Conservation (phyloP, 2,113 vertebrate genomes). For the Leuciscus idus region DNA sequence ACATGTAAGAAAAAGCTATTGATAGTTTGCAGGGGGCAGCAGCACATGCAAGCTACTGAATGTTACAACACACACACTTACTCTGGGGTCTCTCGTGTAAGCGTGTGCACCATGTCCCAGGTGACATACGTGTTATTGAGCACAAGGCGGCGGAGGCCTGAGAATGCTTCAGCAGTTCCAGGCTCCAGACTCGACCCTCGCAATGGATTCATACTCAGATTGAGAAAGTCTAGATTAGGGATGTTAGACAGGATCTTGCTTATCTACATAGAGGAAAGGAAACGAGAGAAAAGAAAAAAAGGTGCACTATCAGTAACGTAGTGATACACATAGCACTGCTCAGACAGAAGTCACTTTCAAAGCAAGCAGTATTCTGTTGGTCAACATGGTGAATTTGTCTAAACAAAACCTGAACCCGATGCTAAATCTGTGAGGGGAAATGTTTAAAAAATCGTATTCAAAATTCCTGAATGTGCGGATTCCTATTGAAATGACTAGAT, state of each 20-base stretch:
- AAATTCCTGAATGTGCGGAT: background rate
- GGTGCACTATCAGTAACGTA: no score
- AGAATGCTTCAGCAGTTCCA: constrained; percentile 84
- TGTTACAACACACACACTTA: constrained; percentile 72
- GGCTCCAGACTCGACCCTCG: constrained; percentile 84
- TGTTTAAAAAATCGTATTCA: background rate
- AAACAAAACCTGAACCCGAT: background rate
- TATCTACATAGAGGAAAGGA: constrained; percentile 77
- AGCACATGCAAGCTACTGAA: background rate
- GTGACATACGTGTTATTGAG: constrained; percentile 96
- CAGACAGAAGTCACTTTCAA: background rate
- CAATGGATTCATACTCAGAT: constrained; percentile 97
- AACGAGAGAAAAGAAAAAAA: background rate
- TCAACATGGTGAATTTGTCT: background rate
- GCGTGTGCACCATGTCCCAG: constrained; percentile 93
- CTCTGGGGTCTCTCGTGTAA: constrained; percentile 89
- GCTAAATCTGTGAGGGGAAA: background rate
- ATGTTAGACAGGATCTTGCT: constrained; percentile 95
- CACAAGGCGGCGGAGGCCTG: constrained; percentile 88
- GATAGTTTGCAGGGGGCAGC: no score
- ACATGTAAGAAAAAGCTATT: no score
- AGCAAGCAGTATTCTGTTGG: background rate
- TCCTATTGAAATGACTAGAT: background rate
- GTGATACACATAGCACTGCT: no score
- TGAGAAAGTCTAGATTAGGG: constrained; percentile 95